Evolutionary conservation across 2,113 vertebrate genomes (phyloP).

Genomic region (Sialia sialis): DNA sequence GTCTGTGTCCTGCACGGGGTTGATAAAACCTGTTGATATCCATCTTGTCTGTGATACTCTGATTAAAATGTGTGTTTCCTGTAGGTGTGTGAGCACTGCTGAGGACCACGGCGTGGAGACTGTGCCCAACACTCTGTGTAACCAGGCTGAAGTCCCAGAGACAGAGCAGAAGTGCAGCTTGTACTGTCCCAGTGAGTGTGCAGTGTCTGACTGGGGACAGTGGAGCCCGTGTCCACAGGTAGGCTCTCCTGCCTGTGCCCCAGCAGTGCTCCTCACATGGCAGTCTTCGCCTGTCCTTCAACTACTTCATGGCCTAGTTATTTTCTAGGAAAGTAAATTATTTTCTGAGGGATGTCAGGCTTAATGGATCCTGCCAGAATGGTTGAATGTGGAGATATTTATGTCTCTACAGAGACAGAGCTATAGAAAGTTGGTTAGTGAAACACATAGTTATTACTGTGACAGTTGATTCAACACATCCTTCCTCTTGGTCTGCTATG

Average conservation of each 20-base stretch:
- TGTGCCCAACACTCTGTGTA: conserved; percentile 79
- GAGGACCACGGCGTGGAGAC: conserved; percentile 47
- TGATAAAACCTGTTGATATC: not conserved
- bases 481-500: not conserved
- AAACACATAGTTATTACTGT: not conserved
- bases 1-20: not conserved
- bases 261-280: not conserved
- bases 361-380: not conserved
- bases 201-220: conserved; percentile 84
- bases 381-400: not conserved
- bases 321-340: not conserved
- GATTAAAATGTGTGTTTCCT: not conserved
- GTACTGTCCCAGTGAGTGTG: conserved; percentile 87
- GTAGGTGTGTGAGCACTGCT: conserved; percentile 82
- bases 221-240: conserved; percentile 92
- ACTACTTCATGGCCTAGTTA: not conserved
- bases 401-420: not conserved
- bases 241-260: not conserved
- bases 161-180: conserved; percentile 81
- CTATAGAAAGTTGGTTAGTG: not conserved
- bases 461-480: not conserved
- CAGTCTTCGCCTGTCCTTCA: not conserved
- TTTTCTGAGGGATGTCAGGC: not conserved
- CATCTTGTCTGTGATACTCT: not conserved
- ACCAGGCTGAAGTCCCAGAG: conserved; percentile 77